phyloP scores from a whole-genome alignment of 2,113 vertebrate species.

The Mus spicilegus region DNA sequence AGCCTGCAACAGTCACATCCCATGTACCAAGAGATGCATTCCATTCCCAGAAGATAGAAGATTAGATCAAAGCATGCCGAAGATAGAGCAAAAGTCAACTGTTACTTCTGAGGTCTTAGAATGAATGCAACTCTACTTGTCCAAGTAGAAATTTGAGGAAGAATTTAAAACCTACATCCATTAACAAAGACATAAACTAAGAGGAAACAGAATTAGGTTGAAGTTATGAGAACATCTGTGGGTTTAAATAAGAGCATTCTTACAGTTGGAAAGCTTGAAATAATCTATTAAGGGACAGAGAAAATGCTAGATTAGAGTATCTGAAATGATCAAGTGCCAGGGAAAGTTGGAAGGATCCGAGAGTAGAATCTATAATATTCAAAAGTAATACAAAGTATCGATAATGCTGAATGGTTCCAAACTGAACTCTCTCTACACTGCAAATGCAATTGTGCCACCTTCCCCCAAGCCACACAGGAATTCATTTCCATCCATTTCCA shows the following conservation, averaged over 20 bases:
- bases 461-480: no score
- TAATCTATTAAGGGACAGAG: neutral
- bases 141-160: neutral
- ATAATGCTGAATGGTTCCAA: neutral
- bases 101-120: neutral
- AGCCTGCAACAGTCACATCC: neutral
- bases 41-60: neutral
- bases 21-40: accelerated
- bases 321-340: neutral
- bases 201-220: neutral
- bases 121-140: neutral
- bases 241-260: neutral
- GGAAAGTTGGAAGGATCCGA: neutral
- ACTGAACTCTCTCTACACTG: neutral
- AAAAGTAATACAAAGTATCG: neutral
- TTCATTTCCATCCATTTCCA: neutral
- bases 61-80: neutral
- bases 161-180: neutral
- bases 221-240: neutral
- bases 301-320: neutral
- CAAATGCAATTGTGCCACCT: neutral
- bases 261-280: neutral
- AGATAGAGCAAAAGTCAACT: neutral
- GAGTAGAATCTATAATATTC: neutral
- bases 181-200: neutral